A percentile compares a stretch with the other conserved stretches of the same genome.
These are phyloP conservation scores for Phrynocephalus guinanensis DNA, from an alignment of 2,797 vertebrate genomes.

Conservation along the genomic window DNA sequence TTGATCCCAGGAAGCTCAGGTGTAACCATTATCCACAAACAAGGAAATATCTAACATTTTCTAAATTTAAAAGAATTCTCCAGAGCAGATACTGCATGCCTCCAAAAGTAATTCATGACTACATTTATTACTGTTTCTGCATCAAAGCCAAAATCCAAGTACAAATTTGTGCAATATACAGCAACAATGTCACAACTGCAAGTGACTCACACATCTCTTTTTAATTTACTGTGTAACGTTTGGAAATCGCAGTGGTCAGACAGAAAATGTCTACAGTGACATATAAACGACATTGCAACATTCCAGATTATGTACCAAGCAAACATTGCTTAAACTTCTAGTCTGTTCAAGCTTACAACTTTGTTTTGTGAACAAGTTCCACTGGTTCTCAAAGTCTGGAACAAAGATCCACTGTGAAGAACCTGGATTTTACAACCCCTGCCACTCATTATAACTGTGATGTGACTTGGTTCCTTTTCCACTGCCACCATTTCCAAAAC, in stretches of 20 bases:
- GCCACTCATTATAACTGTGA: too few relatives aligned
- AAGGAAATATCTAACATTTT: not conserved
- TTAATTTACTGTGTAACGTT: not conserved
- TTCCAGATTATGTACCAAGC: not conserved
- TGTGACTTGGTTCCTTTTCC: too few relatives aligned
- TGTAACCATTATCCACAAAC: not conserved
- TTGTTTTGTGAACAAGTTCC: not conserved
- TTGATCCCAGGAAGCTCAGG: not conserved
- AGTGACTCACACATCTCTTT: not conserved
- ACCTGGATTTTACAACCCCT: too few relatives aligned
- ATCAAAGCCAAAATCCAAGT: not conserved
- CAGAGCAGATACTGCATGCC: not conserved
- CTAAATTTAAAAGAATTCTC: not conserved
- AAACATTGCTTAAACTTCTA: not conserved
- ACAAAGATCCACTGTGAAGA: not conserved
- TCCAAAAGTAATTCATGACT: not conserved
- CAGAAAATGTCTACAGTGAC: not conserved
- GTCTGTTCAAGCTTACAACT: not conserved
- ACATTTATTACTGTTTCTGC: constrained; percentile 4
- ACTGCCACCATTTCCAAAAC: too few relatives aligned
- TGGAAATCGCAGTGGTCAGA: not conserved
- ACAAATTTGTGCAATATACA: not conserved
- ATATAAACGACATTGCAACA: not conserved
- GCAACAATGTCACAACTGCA: not conserved
- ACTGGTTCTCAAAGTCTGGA: not conserved